These are phyloP conservation scores for Notocelia uddmanniana DNA, from an alignment of 2,888 invertebrate genomes.

Conservation along the genomic window DNA sequence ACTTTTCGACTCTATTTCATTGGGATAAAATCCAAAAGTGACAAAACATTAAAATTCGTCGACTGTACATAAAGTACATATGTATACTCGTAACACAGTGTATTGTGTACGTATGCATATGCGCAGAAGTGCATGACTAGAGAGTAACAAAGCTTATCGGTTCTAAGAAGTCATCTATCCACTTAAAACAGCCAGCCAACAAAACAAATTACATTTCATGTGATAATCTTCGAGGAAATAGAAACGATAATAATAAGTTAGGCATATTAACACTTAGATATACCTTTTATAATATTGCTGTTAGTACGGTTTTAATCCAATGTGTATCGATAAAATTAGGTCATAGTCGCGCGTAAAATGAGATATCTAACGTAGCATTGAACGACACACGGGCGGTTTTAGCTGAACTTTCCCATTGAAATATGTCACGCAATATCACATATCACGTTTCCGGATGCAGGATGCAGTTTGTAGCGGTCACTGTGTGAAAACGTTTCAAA, in stretches of 20 bases:
- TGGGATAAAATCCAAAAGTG: too few relatives aligned
- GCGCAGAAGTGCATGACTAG: neutral
- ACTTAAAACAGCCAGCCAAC: neutral
- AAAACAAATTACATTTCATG: conserved; percentile 5
- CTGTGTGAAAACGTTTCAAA: conserved; percentile 34
- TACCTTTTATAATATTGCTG: neutral
- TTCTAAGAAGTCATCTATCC: conserved; percentile 24
- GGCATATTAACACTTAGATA: neutral
- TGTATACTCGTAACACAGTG: too few relatives aligned
- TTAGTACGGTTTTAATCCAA: neutral
- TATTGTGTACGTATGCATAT: neutral
- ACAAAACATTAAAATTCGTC: too few relatives aligned
- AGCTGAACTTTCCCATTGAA: conserved; percentile 6
- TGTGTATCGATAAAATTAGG: too few relatives aligned
- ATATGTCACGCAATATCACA: conserved; percentile 28
- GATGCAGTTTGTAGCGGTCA: conserved; percentile 20
- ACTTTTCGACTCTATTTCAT: too few relatives aligned
- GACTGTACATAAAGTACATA: too few relatives aligned
- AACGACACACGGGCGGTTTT: too few relatives aligned
- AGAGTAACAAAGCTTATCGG: conserved; percentile 10
- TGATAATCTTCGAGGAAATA: conserved; percentile 21
- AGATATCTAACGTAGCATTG: too few relatives aligned
- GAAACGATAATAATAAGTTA: neutral
- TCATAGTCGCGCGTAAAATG: too few relatives aligned
- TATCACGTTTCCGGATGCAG: conserved; percentile 26